Evolutionary conservation across 2,113 vertebrate species (phyloP).

Genomic region (Ovis aries): ARS-UI_Ramb_v3.0 NC_056056.1:117229501-117230000

Average conservation of each 20-base stretch:
- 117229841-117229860: neutral
- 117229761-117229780: neutral
- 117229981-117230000: neutral
- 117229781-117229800: neutral
- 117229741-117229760: neutral
- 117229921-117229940: rapidly evolving
- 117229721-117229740: neutral
- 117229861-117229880: neutral
- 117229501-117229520: neutral
- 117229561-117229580: neutral
- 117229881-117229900: neutral
- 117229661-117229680: neutral
- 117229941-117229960: neutral
- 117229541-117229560: neutral
- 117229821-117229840: neutral
- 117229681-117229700: neutral
- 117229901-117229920: neutral
- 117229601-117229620: neutral
- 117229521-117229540: neutral
- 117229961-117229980: neutral
- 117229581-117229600: neutral
- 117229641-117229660: neutral
- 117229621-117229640: neutral
- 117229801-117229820: neutral
- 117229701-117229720: neutral